phyloP scores from a whole-genome alignment of 2,888 invertebrate species.

The Liposcelis brunnea region DNA sequence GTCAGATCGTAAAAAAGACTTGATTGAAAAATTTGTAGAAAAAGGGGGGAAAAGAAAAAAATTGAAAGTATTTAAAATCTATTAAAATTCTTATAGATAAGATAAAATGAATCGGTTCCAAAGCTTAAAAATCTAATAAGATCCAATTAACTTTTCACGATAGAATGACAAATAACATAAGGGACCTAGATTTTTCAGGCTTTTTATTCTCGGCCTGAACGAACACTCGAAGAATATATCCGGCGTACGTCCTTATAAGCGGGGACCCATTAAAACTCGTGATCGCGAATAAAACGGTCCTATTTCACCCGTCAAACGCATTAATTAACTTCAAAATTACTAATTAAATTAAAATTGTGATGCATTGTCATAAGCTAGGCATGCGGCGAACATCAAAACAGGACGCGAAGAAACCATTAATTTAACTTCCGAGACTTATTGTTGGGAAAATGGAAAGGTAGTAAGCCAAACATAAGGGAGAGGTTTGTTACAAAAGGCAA shows the following conservation, averaged over 20 bases:
- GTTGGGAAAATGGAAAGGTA: background rate
- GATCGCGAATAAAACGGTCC: conserved; percentile 8
- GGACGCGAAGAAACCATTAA: conserved; percentile 2
- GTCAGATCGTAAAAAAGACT: no score
- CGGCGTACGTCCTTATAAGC: no score
- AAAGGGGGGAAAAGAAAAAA: background rate
- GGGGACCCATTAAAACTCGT: background rate
- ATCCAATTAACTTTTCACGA: background rate
- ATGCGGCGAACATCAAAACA: no score
- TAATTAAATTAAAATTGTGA: background rate
- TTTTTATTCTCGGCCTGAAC: no score
- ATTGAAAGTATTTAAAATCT: background rate
- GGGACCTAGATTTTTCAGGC: no score
- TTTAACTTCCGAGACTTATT: background rate
- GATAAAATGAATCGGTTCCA: background rate
- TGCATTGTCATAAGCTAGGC: no score
- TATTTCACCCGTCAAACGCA: conserved; percentile 9
- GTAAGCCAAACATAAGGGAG: conserved; percentile 5
- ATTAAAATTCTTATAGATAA: conserved; percentile 8
- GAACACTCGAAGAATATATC: no score
- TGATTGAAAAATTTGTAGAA: conserved; percentile 2
- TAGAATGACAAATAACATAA: background rate
- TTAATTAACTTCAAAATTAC: conserved; percentile 2
- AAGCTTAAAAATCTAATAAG: background rate
- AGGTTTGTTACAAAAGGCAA: no score